Conservation (phyloP, 1,140 invertebrate species). For the Pemphigus obesinymphae region DNA sequence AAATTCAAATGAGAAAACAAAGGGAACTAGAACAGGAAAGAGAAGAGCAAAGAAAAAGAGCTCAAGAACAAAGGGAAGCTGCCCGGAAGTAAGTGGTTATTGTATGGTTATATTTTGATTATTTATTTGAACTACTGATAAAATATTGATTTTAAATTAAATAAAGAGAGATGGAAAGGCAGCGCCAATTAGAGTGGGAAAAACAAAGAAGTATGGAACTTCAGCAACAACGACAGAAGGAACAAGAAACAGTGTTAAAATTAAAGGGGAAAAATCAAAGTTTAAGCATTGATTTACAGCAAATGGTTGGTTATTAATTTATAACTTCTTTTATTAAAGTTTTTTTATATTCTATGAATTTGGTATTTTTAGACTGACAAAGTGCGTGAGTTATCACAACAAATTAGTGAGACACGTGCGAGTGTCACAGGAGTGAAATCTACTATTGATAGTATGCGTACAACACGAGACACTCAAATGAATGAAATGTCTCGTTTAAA, state of each 20-base stretch:
- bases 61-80: constrained; percentile 73
- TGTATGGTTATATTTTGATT: not conserved
- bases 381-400: constrained; percentile 78
- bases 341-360: constrained; percentile 32
- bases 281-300: constrained; percentile 74
- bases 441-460: constrained; percentile 93
- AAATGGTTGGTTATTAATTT: constrained; percentile 56
- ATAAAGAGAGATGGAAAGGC: constrained; percentile 83
- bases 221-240: constrained; percentile 75
- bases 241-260: constrained; percentile 81
- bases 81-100: constrained; percentile 58
- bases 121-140: constrained; percentile 40
- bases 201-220: constrained; percentile 83
- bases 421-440: constrained; percentile 88
- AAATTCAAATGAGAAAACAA: constrained; percentile 75
- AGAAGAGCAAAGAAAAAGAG: constrained; percentile 66
- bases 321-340: not conserved
- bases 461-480: constrained; percentile 82
- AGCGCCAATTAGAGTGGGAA: constrained; percentile 94
- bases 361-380: constrained; percentile 62
- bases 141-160: constrained; percentile 40
- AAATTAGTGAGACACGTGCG: constrained; percentile 80
- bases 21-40: constrained; percentile 70
- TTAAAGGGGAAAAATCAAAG: constrained; percentile 86
- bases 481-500: constrained; percentile 85